Conservation (phyloP, 2,888 invertebrate genomes). For the Drosophila helvetica region DNA sequence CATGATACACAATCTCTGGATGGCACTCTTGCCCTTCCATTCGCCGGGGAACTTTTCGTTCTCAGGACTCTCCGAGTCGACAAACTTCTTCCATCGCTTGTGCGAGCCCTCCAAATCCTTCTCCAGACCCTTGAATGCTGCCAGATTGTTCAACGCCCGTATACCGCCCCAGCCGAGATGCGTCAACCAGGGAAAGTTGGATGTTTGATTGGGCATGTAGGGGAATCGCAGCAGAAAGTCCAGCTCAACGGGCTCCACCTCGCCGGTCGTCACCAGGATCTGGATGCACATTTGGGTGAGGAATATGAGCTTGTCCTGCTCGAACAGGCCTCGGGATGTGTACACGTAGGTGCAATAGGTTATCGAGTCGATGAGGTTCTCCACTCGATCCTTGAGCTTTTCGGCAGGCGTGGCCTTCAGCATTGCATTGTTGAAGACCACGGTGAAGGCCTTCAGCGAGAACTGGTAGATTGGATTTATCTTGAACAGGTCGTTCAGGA, state of each 20-base stretch:
- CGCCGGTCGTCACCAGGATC: conserved; percentile 86
- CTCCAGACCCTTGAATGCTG: conserved; percentile 93
- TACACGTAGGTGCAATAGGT: conserved; percentile 94
- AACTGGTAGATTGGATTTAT: conserved; percentile 98
- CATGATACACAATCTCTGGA: conserved; percentile 96
- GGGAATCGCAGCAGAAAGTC: conserved; percentile 95
- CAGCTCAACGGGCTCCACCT: conserved; percentile 90
- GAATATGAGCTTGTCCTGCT: conserved; percentile 95
- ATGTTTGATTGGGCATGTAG: conserved; percentile 88
- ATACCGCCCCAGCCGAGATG: conserved; percentile 93
- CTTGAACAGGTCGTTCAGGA: conserved; percentile 94
- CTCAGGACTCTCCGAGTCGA: conserved; percentile 96
- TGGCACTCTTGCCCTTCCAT: conserved; percentile 94
- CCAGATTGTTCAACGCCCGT: conserved; percentile 89
- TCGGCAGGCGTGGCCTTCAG: conserved; percentile 88
- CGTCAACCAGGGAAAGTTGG: conserved; percentile 93
- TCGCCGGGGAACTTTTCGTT: conserved; percentile 97
- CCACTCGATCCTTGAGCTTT: conserved; percentile 89
- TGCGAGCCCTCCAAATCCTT: conserved; percentile 95
- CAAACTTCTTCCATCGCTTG: conserved; percentile 96
- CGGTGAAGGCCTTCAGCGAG: conserved; percentile 96
- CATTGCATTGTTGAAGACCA: conserved; percentile 93
- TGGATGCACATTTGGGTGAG: conserved; percentile 93
- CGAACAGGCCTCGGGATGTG: conserved; percentile 95
- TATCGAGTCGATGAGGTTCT: conserved; percentile 92